Evolutionary conservation across 2,113 vertebrate species (phyloP), one percentile per base, ranked within the genome.

Genomic region (Silurus meridionalis): DNA sequence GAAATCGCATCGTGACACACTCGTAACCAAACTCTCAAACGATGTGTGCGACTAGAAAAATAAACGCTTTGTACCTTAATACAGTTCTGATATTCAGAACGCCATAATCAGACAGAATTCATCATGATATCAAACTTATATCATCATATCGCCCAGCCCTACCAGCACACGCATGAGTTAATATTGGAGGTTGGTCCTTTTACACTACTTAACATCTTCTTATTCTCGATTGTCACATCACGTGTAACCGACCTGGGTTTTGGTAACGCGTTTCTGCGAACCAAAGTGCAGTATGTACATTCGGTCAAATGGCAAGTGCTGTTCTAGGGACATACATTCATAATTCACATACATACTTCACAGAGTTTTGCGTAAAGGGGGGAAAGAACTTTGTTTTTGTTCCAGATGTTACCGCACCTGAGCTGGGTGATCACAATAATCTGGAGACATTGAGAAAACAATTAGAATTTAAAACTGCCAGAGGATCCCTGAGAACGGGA

Each of bases 291-390:
- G 87, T 80, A 88, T 88, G 79, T 94, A 94, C 94, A 94, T 95
- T 94, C 93, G 88, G 90, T 83, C 90, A 92, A 75, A 71, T 90
- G 91, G 87, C 87, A 90, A 92, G 92, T 94, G 93, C 93, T 91
- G 82, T 86, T 85, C 83, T 28, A 11, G 86, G 90, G 93, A 52
- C 37, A 91, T 95, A 95, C 95, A 95, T 95, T 95, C 94, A 94
- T 91, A 78, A 93, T 80, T 83, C 37, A 37, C 37, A 37, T 37
- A 37, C 37, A 37, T 37, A 87, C 86, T 87, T 89, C 87, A 48
- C 19, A 3, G 37, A 23, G 58, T 81, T 61, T 10, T 60, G 52
- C 14, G 6, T 55, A 78, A 79, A 79, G n/a, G 77, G 77, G 23
- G 60, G 53, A 69, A 60, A 61, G n/a, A 50, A 5, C n/a, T 75